phyloP scores from a whole-genome alignment of 37 sponge, comb jelly and placozoan genomes.

The Halichondria panicea region DNA sequence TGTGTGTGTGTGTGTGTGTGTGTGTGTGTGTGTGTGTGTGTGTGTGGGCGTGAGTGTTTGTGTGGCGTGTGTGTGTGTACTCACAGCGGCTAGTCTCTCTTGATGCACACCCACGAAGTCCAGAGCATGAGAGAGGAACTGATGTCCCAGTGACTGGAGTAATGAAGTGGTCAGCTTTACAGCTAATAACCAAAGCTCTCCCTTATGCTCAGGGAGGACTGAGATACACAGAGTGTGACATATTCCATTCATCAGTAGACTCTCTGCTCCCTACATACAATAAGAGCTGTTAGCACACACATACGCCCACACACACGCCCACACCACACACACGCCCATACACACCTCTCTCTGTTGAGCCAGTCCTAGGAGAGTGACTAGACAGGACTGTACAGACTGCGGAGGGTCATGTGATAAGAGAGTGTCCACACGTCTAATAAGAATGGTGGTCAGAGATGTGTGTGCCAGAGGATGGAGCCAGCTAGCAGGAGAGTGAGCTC shows the following conservation, averaged over 20 bases:
- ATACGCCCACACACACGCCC: slow-evolving; percentile 1
- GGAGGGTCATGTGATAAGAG: too few species aligned
- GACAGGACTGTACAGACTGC: too few species aligned
- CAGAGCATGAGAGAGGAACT: slow-evolving; percentile 27
- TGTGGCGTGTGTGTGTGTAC: not conserved
- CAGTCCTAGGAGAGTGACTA: too few species aligned
- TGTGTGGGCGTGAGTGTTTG: not conserved
- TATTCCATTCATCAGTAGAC: slow-evolving; percentile 42
- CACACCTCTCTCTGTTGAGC: too few species aligned
- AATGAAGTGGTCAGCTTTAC: slow-evolving; percentile 42
- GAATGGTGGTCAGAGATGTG: not conserved
- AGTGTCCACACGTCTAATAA: too few species aligned
- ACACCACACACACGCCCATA: not conserved
- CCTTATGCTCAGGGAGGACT: slow-evolving; percentile 22
- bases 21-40: slow-evolving; percentile 6
- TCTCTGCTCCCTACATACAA: slow-evolving; percentile 24
- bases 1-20: slow-evolving; percentile 24
- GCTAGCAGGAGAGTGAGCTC: not conserved
- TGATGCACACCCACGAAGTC: slow-evolving; percentile 53
- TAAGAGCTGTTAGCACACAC: not conserved
- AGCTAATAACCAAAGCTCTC: slow-evolving; percentile 38
- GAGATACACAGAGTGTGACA: slow-evolving; percentile 38
- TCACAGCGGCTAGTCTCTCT: not conserved
- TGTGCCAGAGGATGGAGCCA: not conserved
- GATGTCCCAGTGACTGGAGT: slow-evolving; percentile 38